phyloP scores from a whole-genome alignment of 2,797 vertebrate species.

The Sebastes hubbsi region DNA sequence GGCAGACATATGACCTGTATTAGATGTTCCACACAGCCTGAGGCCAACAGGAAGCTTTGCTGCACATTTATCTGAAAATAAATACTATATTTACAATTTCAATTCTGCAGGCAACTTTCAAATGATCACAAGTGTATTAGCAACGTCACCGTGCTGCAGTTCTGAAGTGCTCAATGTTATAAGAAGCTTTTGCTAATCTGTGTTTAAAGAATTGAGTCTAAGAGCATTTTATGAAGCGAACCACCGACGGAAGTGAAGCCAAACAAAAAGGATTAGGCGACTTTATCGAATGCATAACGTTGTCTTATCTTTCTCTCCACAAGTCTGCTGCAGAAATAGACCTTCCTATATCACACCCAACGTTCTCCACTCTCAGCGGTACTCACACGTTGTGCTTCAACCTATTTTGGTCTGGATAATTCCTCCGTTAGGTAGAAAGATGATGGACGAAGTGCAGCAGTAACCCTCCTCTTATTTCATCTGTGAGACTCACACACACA shows the following conservation, averaged over 20 bases:
- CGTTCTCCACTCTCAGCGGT: not conserved
- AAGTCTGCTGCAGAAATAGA: constrained; percentile 1
- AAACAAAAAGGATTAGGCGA: constrained; percentile 25
- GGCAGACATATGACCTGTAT: not conserved
- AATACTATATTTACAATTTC: constrained; percentile 73
- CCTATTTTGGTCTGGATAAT: not conserved
- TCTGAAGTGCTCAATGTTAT: constrained; percentile 34
- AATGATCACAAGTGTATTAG: constrained; percentile 35
- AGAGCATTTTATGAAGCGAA: constrained; percentile 32
- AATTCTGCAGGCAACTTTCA: constrained; percentile 29
- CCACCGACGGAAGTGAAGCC: constrained; percentile 20
- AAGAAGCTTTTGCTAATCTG: constrained; percentile 47
- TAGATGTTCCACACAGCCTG: not conserved
- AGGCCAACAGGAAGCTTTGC: not conserved
- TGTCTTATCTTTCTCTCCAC: constrained; percentile 8
- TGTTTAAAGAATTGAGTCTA: constrained; percentile 43
- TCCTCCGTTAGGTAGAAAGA: not conserved
- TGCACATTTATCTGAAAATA: constrained; percentile 51
- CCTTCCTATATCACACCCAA: not conserved
- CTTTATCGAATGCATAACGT: constrained; percentile 1
- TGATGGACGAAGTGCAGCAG: not conserved
- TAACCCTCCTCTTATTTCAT: not conserved
- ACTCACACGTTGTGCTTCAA: not conserved
- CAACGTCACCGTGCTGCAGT: constrained; percentile 27
- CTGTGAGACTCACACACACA: not conserved